Evolutionary conservation across 2,113 vertebrate genomes (phyloP).

Genomic region (Pristiophorus japonicus): DNA sequence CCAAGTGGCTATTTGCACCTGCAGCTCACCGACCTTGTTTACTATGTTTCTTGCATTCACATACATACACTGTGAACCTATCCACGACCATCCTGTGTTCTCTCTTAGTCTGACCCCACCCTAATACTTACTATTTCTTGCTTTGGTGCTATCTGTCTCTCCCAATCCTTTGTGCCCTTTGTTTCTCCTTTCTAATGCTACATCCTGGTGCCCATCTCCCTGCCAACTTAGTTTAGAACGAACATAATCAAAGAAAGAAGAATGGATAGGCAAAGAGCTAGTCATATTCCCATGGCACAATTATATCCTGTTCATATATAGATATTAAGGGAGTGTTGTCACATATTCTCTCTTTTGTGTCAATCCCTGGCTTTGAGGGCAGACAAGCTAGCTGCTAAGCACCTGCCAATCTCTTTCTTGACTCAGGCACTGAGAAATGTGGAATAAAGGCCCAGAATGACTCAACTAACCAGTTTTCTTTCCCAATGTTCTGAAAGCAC

Average conservation of each 20-base stretch:
- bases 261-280: background rate
- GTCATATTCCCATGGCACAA: background rate
- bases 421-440: conserved; percentile 11
- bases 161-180: no score
- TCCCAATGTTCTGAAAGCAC: background rate
- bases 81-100: no score
- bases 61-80: no score
- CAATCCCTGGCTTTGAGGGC: background rate
- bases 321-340: background rate
- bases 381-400: background rate
- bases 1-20: no score
- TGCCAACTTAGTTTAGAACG: no score
- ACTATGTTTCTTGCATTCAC: no score
- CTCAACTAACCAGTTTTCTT: background rate
- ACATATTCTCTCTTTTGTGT: background rate
- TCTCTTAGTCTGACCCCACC: no score
- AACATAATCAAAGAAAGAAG: background rate
- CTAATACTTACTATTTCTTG: no score
- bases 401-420: background rate
- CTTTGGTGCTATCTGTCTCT: no score
- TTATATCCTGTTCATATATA: background rate
- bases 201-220: no score
- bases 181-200: no score
- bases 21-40: no score
- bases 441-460: background rate